phyloP scores from a whole-genome alignment of 2,113 vertebrate species.

The Trinectes maculatus region DNA sequence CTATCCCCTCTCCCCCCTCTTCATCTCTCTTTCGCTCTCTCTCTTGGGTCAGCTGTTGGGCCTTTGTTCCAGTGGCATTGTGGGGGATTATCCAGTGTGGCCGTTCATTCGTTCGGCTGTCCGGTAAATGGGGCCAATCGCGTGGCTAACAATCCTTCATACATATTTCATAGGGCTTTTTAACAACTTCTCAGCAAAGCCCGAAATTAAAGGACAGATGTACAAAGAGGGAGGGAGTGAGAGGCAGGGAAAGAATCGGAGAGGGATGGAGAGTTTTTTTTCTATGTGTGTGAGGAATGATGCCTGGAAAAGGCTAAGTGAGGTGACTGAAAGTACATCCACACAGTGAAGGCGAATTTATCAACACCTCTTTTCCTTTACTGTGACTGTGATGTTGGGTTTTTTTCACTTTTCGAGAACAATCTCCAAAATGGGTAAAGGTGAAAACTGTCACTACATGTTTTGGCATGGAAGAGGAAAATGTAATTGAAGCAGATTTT shows the following conservation, averaged over 20 bases:
- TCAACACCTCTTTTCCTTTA: background rate
- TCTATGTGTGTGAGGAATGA: slow-evolving; percentile 14
- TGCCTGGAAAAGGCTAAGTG: slow-evolving; percentile 47
- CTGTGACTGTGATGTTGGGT: background rate
- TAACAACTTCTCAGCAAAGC: slow-evolving; percentile 75
- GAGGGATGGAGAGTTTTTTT: slow-evolving; percentile 7
- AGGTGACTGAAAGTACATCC: slow-evolving; percentile 33
- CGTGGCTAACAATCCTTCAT: slow-evolving; percentile 79
- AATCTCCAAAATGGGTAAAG: background rate
- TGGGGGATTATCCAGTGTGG: slow-evolving; percentile 79
- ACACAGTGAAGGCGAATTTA: background rate
- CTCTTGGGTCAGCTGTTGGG: slow-evolving; percentile 80
- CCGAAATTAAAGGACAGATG: slow-evolving; percentile 77
- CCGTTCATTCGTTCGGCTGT: slow-evolving; percentile 73
- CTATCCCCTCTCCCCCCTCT: background rate
- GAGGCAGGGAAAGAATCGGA: slow-evolving; percentile 1
- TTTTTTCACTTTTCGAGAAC: background rate
- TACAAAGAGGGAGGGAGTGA: slow-evolving; percentile 47
- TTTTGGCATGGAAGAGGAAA: slow-evolving; percentile 4
- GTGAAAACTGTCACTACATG: background rate
- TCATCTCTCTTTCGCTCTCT: slow-evolving; percentile 37
- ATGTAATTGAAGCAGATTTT: background rate
- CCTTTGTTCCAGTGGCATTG: slow-evolving; percentile 80
- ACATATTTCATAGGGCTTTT: slow-evolving; percentile 80
- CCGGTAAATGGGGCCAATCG: slow-evolving; percentile 78